Base-by-base conservation (phyloP, 2,888 invertebrate species). In the Phortica okadai region DNA sequence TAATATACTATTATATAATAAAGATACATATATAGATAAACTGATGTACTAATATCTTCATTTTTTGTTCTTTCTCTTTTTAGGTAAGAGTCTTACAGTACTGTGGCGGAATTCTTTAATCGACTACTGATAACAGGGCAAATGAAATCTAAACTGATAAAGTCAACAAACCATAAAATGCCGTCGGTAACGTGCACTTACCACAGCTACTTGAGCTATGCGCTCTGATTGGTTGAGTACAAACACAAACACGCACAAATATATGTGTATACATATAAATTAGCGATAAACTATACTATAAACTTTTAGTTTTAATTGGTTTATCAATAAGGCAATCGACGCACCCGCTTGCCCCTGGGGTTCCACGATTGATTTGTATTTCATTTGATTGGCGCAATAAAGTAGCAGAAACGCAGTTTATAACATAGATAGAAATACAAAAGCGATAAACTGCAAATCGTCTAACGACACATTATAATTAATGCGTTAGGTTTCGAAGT, bases 161-260 rank as follows among this genome's bases (percentile, higher is more conserved):
- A 54, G 74, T 54, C 54, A 79, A 77, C 74, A 59, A 76, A 67
- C 16, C 42, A n/a, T 78, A 78, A 83, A 84, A 81, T 82, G 84
- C 85, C 85, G 84, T 76, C 84, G 82, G 25, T 25, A 77, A 77
- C 83, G 75, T 83, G 82, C 84, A 67, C 16, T 16, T 41, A 44
- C n/a, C 16, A 41, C 16, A 41, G 66, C 59, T 66, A 62, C 42
- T 42, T 41, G 10, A 50, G 25, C 54, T 56, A 33, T 54, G n/a
- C 70, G 54, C 33, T 56, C 84, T 81, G 85, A 85, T 85, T 85
- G 85, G 85, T 73, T 85, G 85, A 85, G 85, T 86, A 85, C 78
- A 85, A 11, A 50, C 50, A 14, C 14, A 14, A 3, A 50, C 6
- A 50, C 50, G 2, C 21, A 21, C 21, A 21, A 21, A 21, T 21